A percentile compares a stretch with the other conserved stretches of the same genome.
phyloP scores from a whole-genome alignment of 2,888 invertebrate genomes.

The Morpho helenor region DNA sequence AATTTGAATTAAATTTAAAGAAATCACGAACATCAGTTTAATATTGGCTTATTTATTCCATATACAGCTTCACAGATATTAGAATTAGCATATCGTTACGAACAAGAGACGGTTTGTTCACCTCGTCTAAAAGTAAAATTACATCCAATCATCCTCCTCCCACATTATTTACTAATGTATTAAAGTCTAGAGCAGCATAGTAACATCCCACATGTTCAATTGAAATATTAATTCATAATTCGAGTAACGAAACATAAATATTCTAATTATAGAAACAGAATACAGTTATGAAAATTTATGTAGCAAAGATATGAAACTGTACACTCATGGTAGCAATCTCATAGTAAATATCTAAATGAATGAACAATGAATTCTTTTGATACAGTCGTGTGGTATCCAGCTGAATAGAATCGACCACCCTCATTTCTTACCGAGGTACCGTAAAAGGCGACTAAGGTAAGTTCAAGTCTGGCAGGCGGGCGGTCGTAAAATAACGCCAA shows the following conservation, averaged over 20 bases:
- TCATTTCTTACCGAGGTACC: no score
- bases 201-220: constrained; percentile 41
- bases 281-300: background rate
- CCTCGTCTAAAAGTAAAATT: constrained; percentile 67
- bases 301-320: no score
- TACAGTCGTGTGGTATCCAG: no score
- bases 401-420: no score
- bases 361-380: no score
- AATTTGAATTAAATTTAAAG: no score
- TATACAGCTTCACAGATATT: constrained; percentile 27
- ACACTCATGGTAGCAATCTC: no score
- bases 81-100: constrained; percentile 36
- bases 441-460: no score
- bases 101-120: constrained; percentile 51
- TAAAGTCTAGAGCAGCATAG: constrained; percentile 51
- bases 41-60: constrained; percentile 24
- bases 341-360: no score
- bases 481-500: no score
- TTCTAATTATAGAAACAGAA: constrained; percentile 7
- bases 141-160: constrained; percentile 64
- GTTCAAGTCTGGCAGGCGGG: no score
- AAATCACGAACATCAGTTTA: background rate
- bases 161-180: constrained; percentile 64
- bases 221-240: constrained; percentile 40
- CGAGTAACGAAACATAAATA: constrained; percentile 13